These are phyloP conservation scores for Chondrilla cf. caribensis DNA, from an alignment of 37 sponge, comb jelly and placozoan genomes.

Conservation along the genomic window DNA sequence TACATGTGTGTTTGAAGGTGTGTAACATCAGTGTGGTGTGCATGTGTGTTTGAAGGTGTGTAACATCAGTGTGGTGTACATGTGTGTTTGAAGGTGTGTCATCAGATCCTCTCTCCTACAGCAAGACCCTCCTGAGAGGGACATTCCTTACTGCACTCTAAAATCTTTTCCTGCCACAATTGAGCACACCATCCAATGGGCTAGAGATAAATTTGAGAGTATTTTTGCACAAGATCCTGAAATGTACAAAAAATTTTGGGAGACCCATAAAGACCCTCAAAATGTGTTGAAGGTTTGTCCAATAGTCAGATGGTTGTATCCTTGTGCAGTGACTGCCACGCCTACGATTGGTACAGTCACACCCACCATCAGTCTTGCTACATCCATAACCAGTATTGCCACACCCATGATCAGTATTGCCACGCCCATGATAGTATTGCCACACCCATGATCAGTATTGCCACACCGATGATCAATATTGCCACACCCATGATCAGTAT, in stretches of 20 bases:
- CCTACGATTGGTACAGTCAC: no score
- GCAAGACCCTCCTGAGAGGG: conserved; percentile 92
- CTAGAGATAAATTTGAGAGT: conserved; percentile 93
- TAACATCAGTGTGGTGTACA: neutral
- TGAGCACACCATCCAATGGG: conserved; percentile 99
- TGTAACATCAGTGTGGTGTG: neutral
- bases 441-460: no score
- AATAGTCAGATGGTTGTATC: no score
- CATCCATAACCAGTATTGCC: no score
- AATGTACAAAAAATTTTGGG: conserved; percentile 85
- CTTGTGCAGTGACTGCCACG: no score
- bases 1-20: neutral
- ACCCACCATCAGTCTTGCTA: no score
- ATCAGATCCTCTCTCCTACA: neutral
- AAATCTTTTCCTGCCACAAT: conserved; percentile 96
- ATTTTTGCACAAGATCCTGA: conserved; percentile 75
- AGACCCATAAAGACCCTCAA: conserved; percentile 39
- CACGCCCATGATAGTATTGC: no score
- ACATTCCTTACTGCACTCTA: conserved; percentile 95
- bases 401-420: neutral
- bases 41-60: neutral
- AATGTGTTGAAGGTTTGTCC: conserved; percentile 52
- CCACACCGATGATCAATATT: no score
- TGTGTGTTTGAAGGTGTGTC: neutral
- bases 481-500: no score